Evolutionary conservation across 2,888 invertebrate species (phyloP).

Genomic region (Rhabditophanes sp.): DNA sequence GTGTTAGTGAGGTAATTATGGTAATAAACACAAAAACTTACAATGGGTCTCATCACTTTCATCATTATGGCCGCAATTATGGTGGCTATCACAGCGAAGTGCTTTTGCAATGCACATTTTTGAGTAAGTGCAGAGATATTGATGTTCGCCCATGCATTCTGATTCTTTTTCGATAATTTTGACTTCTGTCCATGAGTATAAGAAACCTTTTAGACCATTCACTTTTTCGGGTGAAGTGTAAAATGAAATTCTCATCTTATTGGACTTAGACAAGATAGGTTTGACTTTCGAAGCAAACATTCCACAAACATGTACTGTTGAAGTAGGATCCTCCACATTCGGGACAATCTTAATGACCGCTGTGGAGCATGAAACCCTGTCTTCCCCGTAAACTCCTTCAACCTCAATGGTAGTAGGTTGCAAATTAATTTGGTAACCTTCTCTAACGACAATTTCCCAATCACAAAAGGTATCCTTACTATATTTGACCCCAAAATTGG

Average conservation of each 20-base stretch:
- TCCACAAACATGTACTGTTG: constrained; percentile 15
- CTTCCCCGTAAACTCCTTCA: constrained; percentile 63
- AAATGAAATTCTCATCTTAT: constrained; percentile 27
- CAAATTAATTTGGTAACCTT: constrained; percentile 46
- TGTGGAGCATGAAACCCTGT: constrained; percentile 21
- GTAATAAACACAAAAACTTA: constrained; percentile 13
- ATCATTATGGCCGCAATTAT: constrained; percentile 62
- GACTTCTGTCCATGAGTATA: constrained; percentile 43
- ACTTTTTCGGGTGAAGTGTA: constrained; percentile 40
- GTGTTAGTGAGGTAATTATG: neutral
- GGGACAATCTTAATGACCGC: constrained; percentile 19
- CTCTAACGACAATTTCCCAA: constrained; percentile 61
- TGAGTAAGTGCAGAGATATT: constrained; percentile 57
- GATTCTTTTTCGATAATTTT: constrained; percentile 19
- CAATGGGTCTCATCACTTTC: constrained; percentile 56
- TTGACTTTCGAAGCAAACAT: constrained; percentile 5
- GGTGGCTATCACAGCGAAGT: constrained; percentile 55
- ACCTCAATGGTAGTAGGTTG: constrained; percentile 78
- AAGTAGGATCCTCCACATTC: constrained; percentile 13
- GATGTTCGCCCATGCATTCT: constrained; percentile 48
- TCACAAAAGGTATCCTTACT: constrained; percentile 72
- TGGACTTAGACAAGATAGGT: constrained; percentile 17
- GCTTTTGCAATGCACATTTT: constrained; percentile 65
- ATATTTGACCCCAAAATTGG: constrained; percentile 76
- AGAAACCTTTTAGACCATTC: constrained; percentile 41